Evolutionary conservation across 2,113 vertebrate species (phyloP), one percentile per base, ranked within the genome.

Genomic region (Peucedramus taeniatus): DNA sequence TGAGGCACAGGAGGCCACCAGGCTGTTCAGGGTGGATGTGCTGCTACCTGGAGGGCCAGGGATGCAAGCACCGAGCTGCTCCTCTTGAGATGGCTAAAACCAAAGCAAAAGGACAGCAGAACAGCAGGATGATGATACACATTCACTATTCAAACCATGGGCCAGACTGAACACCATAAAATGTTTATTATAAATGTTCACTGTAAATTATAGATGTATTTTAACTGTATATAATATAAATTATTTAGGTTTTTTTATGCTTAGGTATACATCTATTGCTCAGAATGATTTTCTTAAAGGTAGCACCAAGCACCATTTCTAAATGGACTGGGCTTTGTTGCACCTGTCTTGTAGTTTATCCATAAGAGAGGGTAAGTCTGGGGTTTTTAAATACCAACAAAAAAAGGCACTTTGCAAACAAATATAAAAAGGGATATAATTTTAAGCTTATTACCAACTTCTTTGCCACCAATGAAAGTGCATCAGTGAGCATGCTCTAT

Each of bases 1-100:
- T 2, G 99, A 99, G 4, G 99, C 99, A 60, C 99, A 99, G 9
- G 99, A 99, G 45, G 98, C 98, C 95, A 99, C 99, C 87, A 99
- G 97, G 96, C 97, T 99, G 98, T 99, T 99, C 63, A 99, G 97
- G 11, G 98, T 95, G 50, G 99, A 98, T 30, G 98, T 96, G 94
- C 98, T 97, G 27, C 95, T 97, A 66, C 98, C 96, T 16, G 97
- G 88, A 22, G 98, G 97, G 40, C 98, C 97, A 39, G 97, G 96
- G 47, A 98, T 97, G 64, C 95, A 97, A 83, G 97, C 97, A 83
- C 86, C 3, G 10, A 95, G 60, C 37, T 97, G 94, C 19, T 97
- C 95, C 92, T 97, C 98, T 40, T 91, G 88, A 61, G 97, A 95
- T n/a, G 96, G 96, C 99, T 99, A 95, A 92, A 98, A 97, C 42